Evolutionary conservation across 2,113 vertebrate genomes (phyloP).

Genomic region (Myotis davidii): DNA sequence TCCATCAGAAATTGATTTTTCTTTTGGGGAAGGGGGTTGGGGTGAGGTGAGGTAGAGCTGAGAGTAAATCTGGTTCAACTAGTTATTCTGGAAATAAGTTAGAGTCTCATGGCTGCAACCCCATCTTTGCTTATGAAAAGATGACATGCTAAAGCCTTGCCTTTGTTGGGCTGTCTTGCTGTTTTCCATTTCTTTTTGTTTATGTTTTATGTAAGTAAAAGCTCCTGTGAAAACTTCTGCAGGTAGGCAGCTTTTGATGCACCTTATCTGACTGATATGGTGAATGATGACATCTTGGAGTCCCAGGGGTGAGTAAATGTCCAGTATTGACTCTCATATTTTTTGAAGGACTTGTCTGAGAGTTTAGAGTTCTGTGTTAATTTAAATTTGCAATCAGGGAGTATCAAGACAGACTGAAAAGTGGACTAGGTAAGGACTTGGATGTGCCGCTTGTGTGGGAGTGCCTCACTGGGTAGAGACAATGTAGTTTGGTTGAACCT

Average conservation of each 20-base stretch:
- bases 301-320: neutral
- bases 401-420: constrained; percentile 22
- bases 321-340: neutral
- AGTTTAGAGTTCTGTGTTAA: constrained; percentile 22
- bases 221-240: constrained; percentile 42
- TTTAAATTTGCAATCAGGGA: constrained; percentile 12
- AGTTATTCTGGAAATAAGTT: constrained; percentile 71
- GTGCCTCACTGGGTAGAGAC: neutral
- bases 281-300: constrained; percentile 52
- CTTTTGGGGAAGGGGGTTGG: constrained; percentile 32
- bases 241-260: constrained; percentile 56
- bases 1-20: constrained; percentile 72
- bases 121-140: constrained; percentile 63
- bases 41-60: constrained; percentile 55
- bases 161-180: constrained; percentile 59
- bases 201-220: constrained; percentile 62
- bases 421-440: neutral
- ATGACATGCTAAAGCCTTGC: constrained; percentile 69
- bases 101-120: constrained; percentile 47
- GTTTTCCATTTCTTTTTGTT: constrained; percentile 55
- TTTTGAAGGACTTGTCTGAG: constrained; percentile 48
- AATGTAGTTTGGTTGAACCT: neutral
- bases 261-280: constrained; percentile 12
- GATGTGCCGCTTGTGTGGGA: neutral
- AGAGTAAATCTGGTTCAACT: constrained; percentile 72